A percentile compares a stretch with the other conserved stretches of the same genome.
phyloP scores from a whole-genome alignment of 2,888 invertebrate genomes.

The Mimas tiliae region DNA sequence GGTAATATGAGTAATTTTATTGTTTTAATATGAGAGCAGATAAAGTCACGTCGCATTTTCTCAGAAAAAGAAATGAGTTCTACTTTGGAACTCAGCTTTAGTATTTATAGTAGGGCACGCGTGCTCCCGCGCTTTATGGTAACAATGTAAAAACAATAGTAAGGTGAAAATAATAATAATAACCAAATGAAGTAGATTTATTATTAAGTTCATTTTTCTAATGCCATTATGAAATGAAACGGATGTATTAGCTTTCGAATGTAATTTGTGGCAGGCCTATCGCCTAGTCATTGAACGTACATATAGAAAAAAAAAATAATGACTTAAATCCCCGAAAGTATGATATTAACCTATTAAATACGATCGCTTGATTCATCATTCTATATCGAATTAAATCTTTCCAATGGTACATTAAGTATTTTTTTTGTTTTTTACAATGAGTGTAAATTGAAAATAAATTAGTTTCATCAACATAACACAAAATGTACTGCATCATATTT shows the following conservation, averaged over 20 bases:
- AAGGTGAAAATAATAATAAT: neutral
- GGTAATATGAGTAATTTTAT: constrained; percentile 18
- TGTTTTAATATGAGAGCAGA: constrained; percentile 16
- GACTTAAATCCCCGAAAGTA: neutral
- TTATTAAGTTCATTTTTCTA: constrained; percentile 15
- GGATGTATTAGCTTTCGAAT: constrained; percentile 18
- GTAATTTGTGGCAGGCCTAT: constrained; percentile 12
- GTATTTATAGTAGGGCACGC: constrained; percentile 59
- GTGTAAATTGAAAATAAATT: no score
- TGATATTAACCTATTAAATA: neutral
- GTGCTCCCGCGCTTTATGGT: constrained; percentile 35
- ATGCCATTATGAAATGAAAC: constrained; percentile 7
- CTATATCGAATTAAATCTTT: no score
- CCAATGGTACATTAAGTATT: no score
- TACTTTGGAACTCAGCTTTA: constrained; percentile 57
- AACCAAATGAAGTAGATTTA: constrained; percentile 2
- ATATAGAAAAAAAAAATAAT: constrained; percentile 11
- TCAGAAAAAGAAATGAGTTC: constrained; percentile 73
- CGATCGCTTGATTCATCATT: neutral
- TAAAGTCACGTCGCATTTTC: constrained; percentile 59
- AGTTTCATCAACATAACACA: no score
- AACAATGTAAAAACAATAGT: constrained; percentile 16
- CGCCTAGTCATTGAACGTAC: neutral
- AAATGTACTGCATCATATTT: neutral
- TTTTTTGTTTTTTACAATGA: no score